Evolutionary conservation across 2,888 invertebrate species (phyloP).

Genomic region (Dysmachus trigonus): DNA sequence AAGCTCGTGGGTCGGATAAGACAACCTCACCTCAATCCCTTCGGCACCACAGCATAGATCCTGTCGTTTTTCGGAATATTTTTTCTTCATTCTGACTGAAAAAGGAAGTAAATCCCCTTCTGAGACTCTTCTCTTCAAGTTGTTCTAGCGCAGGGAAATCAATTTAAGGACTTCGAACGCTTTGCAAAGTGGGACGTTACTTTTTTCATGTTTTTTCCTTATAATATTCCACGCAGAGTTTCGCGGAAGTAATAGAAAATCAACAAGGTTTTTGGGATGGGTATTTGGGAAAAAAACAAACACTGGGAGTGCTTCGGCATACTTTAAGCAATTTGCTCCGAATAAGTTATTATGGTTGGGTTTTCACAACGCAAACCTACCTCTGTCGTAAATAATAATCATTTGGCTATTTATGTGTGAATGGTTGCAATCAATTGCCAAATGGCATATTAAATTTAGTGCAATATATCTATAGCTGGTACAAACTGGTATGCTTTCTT

Average conservation of each 20-base stretch:
- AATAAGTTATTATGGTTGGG: neutral
- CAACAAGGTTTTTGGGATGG: neutral
- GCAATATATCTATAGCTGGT: too few species aligned
- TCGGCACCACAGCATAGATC: neutral
- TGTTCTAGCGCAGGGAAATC: neutral
- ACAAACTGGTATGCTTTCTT: too few species aligned
- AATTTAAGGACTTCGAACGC: neutral
- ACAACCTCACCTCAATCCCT: conserved; percentile 19
- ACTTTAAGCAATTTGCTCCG: neutral
- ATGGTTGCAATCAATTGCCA: too few species aligned
- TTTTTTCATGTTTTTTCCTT: neutral
- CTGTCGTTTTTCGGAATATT: neutral
- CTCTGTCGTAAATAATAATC: neutral
- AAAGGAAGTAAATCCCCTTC: neutral
- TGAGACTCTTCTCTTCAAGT: neutral
- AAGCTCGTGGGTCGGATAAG: conserved; percentile 15
- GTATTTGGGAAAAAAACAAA: neutral
- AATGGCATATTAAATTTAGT: too few species aligned
- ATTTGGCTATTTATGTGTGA: neutral
- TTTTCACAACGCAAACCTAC: neutral
- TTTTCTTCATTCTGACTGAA: neutral
- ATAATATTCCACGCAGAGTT: neutral
- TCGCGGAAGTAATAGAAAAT: neutral
- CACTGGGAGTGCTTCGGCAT: neutral
- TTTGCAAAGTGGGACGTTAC: neutral